Base-by-base conservation (phyloP, 2,888 invertebrate species). In the Erynnis tages region DNA sequence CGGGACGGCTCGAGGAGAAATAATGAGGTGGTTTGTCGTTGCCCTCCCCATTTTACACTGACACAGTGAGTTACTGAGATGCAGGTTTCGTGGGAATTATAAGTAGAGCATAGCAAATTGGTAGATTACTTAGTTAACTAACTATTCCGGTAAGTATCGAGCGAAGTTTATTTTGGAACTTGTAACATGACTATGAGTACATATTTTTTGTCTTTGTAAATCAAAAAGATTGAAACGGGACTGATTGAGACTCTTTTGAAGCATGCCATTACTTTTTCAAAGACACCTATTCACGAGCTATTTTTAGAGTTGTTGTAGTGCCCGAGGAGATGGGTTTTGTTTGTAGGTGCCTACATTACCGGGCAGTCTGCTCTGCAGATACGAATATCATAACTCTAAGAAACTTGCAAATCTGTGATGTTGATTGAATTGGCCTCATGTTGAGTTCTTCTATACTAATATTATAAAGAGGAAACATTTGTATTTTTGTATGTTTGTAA, bases 231-330 rank as follows among this genome's bases (percentile, higher is more conserved):
- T 21, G 21, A 52, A 46, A 45, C n/a, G 14, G 16, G 23, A 25
- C 8, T 14, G 45, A 45, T 45, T 16, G 19, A 37, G 13, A 32
- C 10, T n/a, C 32, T 45, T 19, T 23, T 32, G 44, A 44, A 13
- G n/a, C 25, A 34, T n/a, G 23, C 34, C 29, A 14, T 34, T 34
- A 2, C 16, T 45, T 44, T 34, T 45, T 34, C 10, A 32, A 45
- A 34, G 13, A 2, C 29, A 6, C 14, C 32, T 45, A 25, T 34
- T 34, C 45, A 45, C 13, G 4, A 23, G 34, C 34, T 45, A 45
- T 45, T 34, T 45, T 45, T 34, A 45, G 40, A 10, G n/a, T 30
- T 29, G 14, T 45, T 32, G 16, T 43, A 17, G 17, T 19, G 30
- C 13, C 14, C 23, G 23, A 16, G 45, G n/a, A 30, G 32, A 8